phyloP scores from a whole-genome alignment of 2,113 vertebrate genomes.

The Sturnira hondurensis region DNA sequence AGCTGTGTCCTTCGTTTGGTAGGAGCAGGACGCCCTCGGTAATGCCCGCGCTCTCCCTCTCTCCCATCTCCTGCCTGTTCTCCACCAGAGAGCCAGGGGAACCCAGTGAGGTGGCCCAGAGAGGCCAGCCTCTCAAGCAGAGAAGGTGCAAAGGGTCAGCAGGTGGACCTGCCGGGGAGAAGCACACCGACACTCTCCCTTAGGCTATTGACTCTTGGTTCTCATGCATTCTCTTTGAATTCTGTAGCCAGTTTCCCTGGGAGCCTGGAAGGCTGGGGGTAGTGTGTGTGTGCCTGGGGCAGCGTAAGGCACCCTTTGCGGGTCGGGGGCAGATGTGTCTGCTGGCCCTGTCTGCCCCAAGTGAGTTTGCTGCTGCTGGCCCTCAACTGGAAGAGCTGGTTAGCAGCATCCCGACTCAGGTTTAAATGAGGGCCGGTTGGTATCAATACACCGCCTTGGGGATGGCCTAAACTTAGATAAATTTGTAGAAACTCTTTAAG shows the following conservation, averaged over 20 bases:
- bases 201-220: not conserved
- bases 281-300: not conserved
- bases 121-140: not conserved
- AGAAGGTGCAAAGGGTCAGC: not conserved
- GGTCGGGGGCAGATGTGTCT: not conserved
- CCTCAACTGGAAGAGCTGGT: not conserved
- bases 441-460: not conserved
- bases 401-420: not conserved
- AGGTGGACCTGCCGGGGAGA: not conserved
- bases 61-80: not conserved
- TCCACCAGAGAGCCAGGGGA: not conserved
- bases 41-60: not conserved
- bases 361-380: too few relatives aligned
- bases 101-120: accelerated
- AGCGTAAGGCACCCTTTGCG: not conserved
- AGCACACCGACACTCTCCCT: not conserved
- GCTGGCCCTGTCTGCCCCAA: not conserved
- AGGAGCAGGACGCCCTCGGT: not conserved
- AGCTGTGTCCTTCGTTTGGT: not conserved
- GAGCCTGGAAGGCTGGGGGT: not conserved
- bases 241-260: not conserved
- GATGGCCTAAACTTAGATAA: not conserved
- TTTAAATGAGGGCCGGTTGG: not conserved
- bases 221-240: not conserved
- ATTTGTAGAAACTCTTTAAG: not conserved